Evolutionary conservation across 2,888 invertebrate species (phyloP), one percentile per base, ranked within the genome.

Genomic region (Eilema griseolum): DNA sequence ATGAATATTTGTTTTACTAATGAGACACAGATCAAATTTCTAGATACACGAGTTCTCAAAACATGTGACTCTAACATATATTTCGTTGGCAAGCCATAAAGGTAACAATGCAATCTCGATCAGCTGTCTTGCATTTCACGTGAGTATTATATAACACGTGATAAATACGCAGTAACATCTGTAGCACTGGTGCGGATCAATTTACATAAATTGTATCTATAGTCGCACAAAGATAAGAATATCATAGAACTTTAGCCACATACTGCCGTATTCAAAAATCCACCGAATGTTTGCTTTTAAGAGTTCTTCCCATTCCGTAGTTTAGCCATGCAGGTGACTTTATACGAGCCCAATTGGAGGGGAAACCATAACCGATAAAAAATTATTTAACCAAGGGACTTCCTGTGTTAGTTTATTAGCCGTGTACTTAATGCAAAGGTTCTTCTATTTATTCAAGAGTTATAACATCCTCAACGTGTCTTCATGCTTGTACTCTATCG

Each of bases 41-140:
- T 5, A 33, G n/a, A 20, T 16, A 26, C 26, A 20, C 26, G 28
- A 59, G 59, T 33, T n/a, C 61, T 61, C 11, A 20, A 33, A 28
- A 61, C 61, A n/a, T n/a, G 31, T 61, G 26, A 24, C 61, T 61
- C 5, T 31, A n/a, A 20, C 20, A 16, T 63, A 16, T 63, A 52
- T 64, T 60, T 12, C 59, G 24, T 8, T 16, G 26, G 12, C 23
- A 56, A 28, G 52, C 28, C 56, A 72, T 75, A 61, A 66, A 31
- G 62, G 67, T 66, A 80, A 71, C 69, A 77, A 71, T 70, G 70
- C 68, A 69, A 70, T 69, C 67, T 66, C 61, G 67, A 67, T 61
- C 63, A 62, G 20, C 41, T 59, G 66, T 59, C 73, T 78, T 71
- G 73, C 76, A 79, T 78, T 79, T 80, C 65, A 73, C 67, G 66